Evolutionary conservation across 1,140 invertebrate species (phyloP), one percentile per base, ranked within the genome.

Genomic region (Charaxes varanes): DNA sequence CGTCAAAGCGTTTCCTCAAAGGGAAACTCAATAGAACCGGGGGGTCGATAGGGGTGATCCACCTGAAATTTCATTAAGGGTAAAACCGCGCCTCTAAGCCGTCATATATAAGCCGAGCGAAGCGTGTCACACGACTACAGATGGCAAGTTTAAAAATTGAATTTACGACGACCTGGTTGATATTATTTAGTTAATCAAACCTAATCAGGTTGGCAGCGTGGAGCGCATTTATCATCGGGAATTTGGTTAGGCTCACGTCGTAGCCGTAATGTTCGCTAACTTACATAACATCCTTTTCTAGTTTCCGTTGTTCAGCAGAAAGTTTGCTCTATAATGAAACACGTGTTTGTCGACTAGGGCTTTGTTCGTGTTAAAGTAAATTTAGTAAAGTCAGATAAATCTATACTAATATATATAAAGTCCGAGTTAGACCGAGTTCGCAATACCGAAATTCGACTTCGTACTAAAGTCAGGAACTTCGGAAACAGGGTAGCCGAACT

Each of bases 171-270:
- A 56, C 58, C 44, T 44, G 55, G 52, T 53, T 62, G 44, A 55
- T 46, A 58, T 59, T 58, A 58, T 56, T 63, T 54, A 51, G 59
- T 56, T 68, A 68, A 62, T 60, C 55, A 55, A 64, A 30, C 43
- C 34, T 65, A 71, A 69, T 67, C 53, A 38, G 51, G 51, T 63
- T 61, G 49, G 49, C 37, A 52, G 59, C 61, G 47, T 51, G 40
- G 43, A 53, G 43, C 41, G 46, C 53, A 69, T 66, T 43, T 43
- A 36, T 43, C 41, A 43, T 31, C 34, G 26, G 33, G 23, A 43
- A 43, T 43, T 24, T 23, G 30, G 41, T 43, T 43, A 43, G 33
- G 5, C 33, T 34, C 26, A 31, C 41, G 36, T 8, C 41, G 26
- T 14, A 8, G 13, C 16, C 17, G 32, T 43, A 43, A 42, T 42